Evolutionary conservation across 2,113 vertebrate genomes (phyloP).

Genomic region (Amazona guildingii): DNA sequence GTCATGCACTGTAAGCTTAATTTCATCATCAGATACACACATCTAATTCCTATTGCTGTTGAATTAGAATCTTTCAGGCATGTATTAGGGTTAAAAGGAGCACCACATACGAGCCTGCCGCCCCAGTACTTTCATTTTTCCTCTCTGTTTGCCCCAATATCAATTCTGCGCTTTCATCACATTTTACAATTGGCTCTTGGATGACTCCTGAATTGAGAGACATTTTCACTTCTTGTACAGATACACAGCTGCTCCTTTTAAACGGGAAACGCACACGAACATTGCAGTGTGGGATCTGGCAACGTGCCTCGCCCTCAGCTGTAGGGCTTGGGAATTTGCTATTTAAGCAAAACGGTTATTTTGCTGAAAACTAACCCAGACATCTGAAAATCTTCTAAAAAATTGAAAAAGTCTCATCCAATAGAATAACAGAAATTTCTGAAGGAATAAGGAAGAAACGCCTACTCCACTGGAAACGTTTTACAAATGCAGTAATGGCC

Average conservation of each 20-base stretch:
- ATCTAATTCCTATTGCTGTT: not conserved
- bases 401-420: not conserved
- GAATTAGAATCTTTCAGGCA: not conserved
- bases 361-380: not conserved
- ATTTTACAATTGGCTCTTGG: slow-evolving; percentile 24
- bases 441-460: not conserved
- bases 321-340: slow-evolving; percentile 23
- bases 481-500: not conserved
- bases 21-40: not conserved
- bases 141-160: not conserved
- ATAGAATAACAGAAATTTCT: not conserved
- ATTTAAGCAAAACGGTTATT: slow-evolving; percentile 11
- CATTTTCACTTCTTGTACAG: not conserved
- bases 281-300: not conserved
- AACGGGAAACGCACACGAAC: not conserved
- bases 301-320: slow-evolving; percentile 12
- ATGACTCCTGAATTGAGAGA: slow-evolving; percentile 50
- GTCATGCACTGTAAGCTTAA: not conserved
- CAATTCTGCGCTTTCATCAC: not conserved
- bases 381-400: not conserved
- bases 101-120: not conserved
- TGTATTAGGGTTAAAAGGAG: not conserved
- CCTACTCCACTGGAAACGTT: not conserved
- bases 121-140: not conserved
- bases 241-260: slow-evolving; percentile 55